Evolutionary conservation across 2,797 vertebrate genomes (phyloP), one percentile per base, ranked within the genome.

Genomic region (Psittacula derbiana): DNA sequence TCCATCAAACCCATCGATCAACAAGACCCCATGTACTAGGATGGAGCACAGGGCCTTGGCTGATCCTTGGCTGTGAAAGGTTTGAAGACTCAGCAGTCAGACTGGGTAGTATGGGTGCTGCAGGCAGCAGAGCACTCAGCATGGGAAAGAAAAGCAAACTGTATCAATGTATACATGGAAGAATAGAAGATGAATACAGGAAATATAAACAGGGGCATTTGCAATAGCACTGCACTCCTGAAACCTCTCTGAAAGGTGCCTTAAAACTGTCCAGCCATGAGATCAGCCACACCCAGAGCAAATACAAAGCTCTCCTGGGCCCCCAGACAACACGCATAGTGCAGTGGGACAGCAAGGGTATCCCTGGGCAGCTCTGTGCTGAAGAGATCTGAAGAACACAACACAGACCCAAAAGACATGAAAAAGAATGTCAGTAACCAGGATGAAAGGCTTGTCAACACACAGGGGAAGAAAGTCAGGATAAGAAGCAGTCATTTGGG

Each of bases 371-470:
- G 31, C 40, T 64, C 58, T 13, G n/a, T 6, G 13, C 38, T 64
- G 27, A 92, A 74, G 10, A 52, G 55, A 76, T 70, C 60, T 76
- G 46, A 93, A 83, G 49, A 90, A 64, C 3, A 1, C 0, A 1
- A 38, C 19, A 38, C 13, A 52, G 91, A 83, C 20, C n/a, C 43
- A 40, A 75, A 83, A 52, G 28, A 62, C 11, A 61, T 12, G 36
- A 74, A 87, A 82, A 81, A 65, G 62, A 47, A 43, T 3, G 33
- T n/a, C 78, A 67, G 57, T 28, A 69, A 86, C 49, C n/a, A 85
- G 67, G 70, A 90, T 52, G 67, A 97, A 95, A 97, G 74, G 36
- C 60, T 80, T 92, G 79, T 80, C 81, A 94, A 83, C 14, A 33
- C 47, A 57, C 5, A 21, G 23, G 10, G 24, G 3, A 66, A 58